Evolutionary conservation across 2,113 vertebrate genomes (phyloP), one percentile per base, ranked within the genome.

Genomic region (Ptilorrhoa leucosticta): DNA sequence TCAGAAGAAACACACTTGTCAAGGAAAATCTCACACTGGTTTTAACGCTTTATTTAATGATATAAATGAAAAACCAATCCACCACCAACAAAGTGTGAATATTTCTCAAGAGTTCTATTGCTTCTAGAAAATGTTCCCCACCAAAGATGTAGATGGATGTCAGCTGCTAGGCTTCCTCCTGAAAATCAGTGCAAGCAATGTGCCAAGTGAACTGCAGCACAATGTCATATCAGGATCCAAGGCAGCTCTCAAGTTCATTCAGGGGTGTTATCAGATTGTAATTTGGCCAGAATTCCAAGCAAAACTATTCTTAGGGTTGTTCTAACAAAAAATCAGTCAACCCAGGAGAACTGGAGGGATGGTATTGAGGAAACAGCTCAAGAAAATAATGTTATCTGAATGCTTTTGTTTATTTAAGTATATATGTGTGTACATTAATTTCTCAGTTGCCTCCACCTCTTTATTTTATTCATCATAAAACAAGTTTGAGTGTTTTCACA

Each of bases 301-400:
- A 48, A 69, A 68, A 57, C 13, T 63, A 10, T 57, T 50, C 9
- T 71, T 79, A 31, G 10, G 1, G 11, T 40, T 71, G 12, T 26
- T 79, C 44, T 83, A 27, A 50, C 15, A 58, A 64, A 57, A 75
- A 61, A 66, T 48, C 22, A 44, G 22, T 30, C 37, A 56, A 4
- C 3, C 4, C 28, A 40, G 26, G 11, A 45, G 22, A 82, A 31
- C 0, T 27, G 4, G 3, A 4, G 7, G 6, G 15, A 3, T 5
- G 1, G 1, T 15, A 22, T 40, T 65, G 27, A 35, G 35, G 27
- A 56, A 40, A 35, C 2, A 44, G 8, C 3, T 87, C 13, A 84
- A 61, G 13, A 37, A 81, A 81, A 47, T 42, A 60, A 57, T 18
- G 6, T 17, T 57, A 12, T 13, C 17, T 50, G 35, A 72, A 54